Conservation (phyloP, 2,113 vertebrate genomes). For the Hippotragus niger region DNA sequence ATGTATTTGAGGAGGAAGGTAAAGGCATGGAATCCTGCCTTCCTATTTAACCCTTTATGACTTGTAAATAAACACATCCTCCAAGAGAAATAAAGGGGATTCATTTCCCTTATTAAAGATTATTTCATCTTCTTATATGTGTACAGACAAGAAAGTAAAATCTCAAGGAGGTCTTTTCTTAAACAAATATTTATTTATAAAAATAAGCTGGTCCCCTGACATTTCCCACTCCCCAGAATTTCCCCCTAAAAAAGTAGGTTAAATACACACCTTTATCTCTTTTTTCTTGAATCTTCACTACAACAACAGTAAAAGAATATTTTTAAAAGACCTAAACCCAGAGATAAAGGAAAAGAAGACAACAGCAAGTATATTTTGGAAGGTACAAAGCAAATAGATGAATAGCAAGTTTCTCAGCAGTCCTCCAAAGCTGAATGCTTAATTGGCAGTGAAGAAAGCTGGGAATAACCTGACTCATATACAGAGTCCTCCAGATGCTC, state of each 20-base stretch:
- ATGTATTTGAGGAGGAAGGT: not conserved
- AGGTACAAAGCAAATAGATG: not conserved
- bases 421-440: not conserved
- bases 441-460: not conserved
- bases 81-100: not conserved
- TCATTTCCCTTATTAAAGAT: not conserved
- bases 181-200: not conserved
- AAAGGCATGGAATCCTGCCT: not conserved
- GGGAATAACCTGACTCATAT: not conserved
- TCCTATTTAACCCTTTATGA: not conserved
- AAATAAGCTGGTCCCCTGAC: not conserved
- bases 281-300: not conserved
- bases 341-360: not conserved
- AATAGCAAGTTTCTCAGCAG: not conserved
- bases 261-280: not conserved
- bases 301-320: not conserved
- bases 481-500: not conserved
- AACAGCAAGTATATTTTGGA: not conserved
- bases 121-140: not conserved
- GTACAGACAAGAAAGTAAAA: not conserved
- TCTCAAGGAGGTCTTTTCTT: not conserved
- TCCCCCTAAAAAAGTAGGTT: not conserved
- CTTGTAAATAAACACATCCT: not conserved
- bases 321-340: constrained; percentile 12
- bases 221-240: not conserved